These are phyloP conservation scores for Synanthedon tipuliformis DNA, from an alignment of 2,888 invertebrate genomes.

Conservation along the genomic window DNA sequence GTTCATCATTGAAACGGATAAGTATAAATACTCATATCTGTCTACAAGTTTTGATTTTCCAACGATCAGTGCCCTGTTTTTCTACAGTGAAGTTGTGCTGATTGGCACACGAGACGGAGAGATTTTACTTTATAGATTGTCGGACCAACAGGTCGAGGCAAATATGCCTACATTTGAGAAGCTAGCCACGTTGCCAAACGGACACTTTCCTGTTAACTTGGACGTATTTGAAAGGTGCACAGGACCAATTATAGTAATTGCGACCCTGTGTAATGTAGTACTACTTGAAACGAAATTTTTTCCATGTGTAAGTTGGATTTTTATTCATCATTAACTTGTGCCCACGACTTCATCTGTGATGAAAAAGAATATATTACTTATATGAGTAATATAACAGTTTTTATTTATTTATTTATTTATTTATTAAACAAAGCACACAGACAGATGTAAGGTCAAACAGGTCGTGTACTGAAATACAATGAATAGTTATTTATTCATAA, in stretches of 20 bases:
- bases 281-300: constrained; percentile 42
- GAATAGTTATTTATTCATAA: too few relatives aligned
- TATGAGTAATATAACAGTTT: neutral
- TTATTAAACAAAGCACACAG: too few relatives aligned
- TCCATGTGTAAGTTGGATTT: constrained; percentile 34
- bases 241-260: constrained; percentile 40
- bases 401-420: too few relatives aligned
- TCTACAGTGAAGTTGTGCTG: constrained; percentile 44
- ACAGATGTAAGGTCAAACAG: too few relatives aligned
- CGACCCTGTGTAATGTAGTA: constrained; percentile 43
- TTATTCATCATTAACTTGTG: neutral
- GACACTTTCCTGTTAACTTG: constrained; percentile 41
- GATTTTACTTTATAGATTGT: constrained; percentile 41
- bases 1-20: constrained; percentile 47
- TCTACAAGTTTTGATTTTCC: constrained; percentile 33
- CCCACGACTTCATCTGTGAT: too few relatives aligned
- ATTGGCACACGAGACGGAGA: constrained; percentile 40
- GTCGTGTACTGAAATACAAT: too few relatives aligned
- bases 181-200: constrained; percentile 34
- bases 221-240: constrained; percentile 46
- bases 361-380: too few relatives aligned
- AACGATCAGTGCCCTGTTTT: constrained; percentile 45
- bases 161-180: constrained; percentile 37
- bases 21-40: constrained; percentile 35
- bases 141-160: constrained; percentile 32